A percentile compares a stretch with the other conserved stretches of the same genome.
These are phyloP conservation scores for Nycticryphes semicollaris DNA, from an alignment of 2,113 vertebrate species.

Conservation along the genomic window DNA sequence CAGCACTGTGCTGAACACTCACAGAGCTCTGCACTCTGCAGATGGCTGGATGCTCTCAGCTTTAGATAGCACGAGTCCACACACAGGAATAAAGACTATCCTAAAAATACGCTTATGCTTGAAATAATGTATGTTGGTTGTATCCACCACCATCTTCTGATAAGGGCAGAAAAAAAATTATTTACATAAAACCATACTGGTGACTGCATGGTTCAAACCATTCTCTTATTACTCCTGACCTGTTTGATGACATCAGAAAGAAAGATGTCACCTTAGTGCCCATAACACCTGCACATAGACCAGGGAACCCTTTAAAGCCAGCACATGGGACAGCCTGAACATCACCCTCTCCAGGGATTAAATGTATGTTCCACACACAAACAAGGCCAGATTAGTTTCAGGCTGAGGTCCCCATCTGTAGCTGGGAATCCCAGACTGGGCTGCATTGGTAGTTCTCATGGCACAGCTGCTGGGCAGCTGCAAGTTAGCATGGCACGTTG, in stretches of 20 bases:
- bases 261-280: neutral
- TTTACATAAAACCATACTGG: neutral
- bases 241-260: neutral
- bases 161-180: neutral
- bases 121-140: neutral
- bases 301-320: neutral
- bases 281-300: neutral
- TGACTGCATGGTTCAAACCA: neutral
- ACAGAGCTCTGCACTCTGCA: accelerated
- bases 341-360: neutral
- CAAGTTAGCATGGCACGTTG: accelerated
- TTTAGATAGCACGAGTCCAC: neutral
- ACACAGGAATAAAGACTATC: neutral
- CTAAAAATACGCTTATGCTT: neutral
- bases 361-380: neutral
- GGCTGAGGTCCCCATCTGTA: neutral
- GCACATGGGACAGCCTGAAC: neutral
- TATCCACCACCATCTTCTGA: no score
- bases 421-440: neutral
- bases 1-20: neutral
- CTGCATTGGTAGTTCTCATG: neutral
- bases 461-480: neutral
- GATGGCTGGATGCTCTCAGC: neutral
- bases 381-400: neutral
- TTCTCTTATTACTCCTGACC: neutral